These are phyloP conservation scores for Ctena decussata DNA, from an alignment of 2,888 invertebrate species.

Conservation along the genomic window DNA sequence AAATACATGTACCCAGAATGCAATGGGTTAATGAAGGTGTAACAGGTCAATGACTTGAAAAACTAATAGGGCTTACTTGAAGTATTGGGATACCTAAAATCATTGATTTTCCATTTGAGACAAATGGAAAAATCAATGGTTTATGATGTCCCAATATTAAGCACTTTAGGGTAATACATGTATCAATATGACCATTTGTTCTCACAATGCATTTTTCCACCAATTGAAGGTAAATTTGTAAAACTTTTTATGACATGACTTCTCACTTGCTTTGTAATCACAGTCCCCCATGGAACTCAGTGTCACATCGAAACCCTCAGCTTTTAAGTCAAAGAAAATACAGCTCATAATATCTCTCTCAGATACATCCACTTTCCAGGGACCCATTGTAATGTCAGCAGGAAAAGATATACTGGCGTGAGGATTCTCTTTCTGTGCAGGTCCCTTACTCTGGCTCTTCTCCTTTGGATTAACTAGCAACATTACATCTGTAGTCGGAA, in stretches of 20 bases:
- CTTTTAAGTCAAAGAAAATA: constrained; percentile 67
- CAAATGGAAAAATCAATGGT: too few relatives aligned
- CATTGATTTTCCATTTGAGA: too few relatives aligned
- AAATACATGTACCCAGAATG: too few relatives aligned
- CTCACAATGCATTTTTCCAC: too few relatives aligned
- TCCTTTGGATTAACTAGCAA: constrained; percentile 61
- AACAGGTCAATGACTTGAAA: too few relatives aligned
- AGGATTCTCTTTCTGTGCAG: constrained; percentile 33
- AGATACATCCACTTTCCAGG: constrained; percentile 60
- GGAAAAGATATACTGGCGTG: constrained; percentile 25
- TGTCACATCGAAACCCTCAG: constrained; percentile 70
- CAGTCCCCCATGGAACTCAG: constrained; percentile 51
- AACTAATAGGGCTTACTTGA: too few relatives aligned
- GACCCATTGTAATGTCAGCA: constrained; percentile 68
- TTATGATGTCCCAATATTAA: too few relatives aligned
- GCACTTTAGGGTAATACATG: too few relatives aligned
- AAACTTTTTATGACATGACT: constrained; percentile 56
- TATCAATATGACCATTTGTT: too few relatives aligned
- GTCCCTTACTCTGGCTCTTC: background rate
- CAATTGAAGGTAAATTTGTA: constrained; percentile 69
- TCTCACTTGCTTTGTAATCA: constrained; percentile 53
- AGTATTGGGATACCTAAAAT: too few relatives aligned
- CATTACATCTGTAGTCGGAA: constrained; percentile 59
- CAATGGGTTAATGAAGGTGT: too few relatives aligned
- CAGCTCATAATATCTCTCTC: constrained; percentile 74